phyloP scores from a whole-genome alignment of 2,797 vertebrate genomes.

The Lutjanus campechanus region DNA sequence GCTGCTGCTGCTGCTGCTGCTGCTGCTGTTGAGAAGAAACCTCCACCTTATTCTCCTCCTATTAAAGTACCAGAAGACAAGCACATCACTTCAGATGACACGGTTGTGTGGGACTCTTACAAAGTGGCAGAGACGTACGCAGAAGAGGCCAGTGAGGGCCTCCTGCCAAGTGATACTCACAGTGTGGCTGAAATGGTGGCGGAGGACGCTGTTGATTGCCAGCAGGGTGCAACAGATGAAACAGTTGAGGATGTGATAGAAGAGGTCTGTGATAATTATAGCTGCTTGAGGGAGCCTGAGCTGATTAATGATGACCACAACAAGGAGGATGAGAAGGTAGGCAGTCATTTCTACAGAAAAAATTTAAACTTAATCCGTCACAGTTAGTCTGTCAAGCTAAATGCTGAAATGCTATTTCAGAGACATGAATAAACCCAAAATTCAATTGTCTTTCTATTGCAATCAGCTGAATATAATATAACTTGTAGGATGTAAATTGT shows the following conservation, averaged over 20 bases:
- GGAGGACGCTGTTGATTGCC: slow-evolving; percentile 1
- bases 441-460: too few species aligned
- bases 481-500: too few species aligned
- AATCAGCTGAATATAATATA: too few species aligned
- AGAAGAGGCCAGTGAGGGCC: slow-evolving; percentile 16
- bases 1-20: slow-evolving; percentile 24
- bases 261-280: neutral
- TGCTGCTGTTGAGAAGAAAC: slow-evolving; percentile 3
- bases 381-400: neutral
- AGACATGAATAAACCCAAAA: neutral
- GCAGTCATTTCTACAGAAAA: neutral
- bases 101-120: neutral
- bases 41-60: neutral
- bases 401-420: neutral
- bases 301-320: neutral
- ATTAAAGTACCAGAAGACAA: neutral
- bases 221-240: neutral
- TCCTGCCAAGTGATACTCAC: neutral
- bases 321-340: slow-evolving; percentile 50
- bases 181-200: neutral
- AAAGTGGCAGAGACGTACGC: neutral
- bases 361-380: neutral
- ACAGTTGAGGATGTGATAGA: slow-evolving; percentile 6
- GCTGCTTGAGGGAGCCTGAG: slow-evolving; percentile 16
- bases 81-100: neutral